phyloP scores from a whole-genome alignment of 2,113 vertebrate genomes.

The Chaenocephalus aceratus region DNA sequence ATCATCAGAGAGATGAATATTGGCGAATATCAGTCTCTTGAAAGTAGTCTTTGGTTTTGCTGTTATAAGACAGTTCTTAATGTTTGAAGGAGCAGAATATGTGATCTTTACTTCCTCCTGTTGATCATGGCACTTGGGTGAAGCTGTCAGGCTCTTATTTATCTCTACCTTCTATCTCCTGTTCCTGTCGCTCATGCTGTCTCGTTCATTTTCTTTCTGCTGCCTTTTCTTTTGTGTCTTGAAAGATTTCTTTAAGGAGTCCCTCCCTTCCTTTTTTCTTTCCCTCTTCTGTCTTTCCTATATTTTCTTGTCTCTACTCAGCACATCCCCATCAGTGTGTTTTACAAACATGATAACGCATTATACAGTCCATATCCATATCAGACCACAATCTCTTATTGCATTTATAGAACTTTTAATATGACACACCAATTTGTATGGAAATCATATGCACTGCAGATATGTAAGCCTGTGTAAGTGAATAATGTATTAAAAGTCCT shows the following conservation, averaged over 20 bases:
- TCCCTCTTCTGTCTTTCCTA: neutral
- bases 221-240: constrained; percentile 22
- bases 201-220: constrained; percentile 21
- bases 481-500: constrained; percentile 41
- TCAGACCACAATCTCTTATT: neutral
- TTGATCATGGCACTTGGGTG: neutral
- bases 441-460: neutral
- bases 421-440: neutral
- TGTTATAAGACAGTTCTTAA: neutral
- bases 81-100: constrained; percentile 30
- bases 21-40: neutral
- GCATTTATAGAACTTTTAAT: neutral
- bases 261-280: neutral
- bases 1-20: constrained; percentile 18
- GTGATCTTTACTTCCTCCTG: constrained; percentile 6
- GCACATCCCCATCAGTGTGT: neutral
- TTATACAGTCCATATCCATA: neutral
- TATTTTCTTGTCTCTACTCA: neutral
- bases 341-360: neutral
- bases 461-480: constrained; percentile 8
- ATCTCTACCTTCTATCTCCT: neutral
- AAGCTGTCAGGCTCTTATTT: constrained; percentile 21
- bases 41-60: constrained; percentile 10
- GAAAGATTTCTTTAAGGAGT: constrained; percentile 11
- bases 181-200: constrained; percentile 15